A percentile compares a stretch with the other conserved stretches of the same genome.
phyloP scores from a whole-genome alignment of 2,797 vertebrate genomes.

The Anguilla pacifica region DNA sequence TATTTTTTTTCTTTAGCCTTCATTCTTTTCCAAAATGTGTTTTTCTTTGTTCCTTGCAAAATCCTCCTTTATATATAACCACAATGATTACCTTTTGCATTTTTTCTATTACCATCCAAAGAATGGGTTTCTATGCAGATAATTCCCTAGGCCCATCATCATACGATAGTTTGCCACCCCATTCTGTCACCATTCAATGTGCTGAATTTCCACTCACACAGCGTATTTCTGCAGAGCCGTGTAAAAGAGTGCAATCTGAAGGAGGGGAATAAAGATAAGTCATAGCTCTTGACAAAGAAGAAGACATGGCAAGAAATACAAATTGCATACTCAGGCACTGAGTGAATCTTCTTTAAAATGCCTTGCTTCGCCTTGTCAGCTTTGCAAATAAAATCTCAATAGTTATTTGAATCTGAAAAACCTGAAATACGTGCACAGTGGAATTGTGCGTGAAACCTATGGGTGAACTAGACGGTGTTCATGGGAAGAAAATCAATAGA shows the following conservation, averaged over 20 bases:
- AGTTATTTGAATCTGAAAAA: neutral
- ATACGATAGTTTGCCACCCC: neutral
- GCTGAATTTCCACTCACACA: neutral
- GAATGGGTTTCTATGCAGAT: constrained; percentile 16
- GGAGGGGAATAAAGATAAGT: constrained; percentile 11
- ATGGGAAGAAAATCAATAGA: neutral
- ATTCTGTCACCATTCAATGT: constrained; percentile 1
- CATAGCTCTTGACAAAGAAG: neutral
- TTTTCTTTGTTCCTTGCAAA: neutral
- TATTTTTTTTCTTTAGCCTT: neutral
- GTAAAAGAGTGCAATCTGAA: neutral
- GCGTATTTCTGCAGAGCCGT: neutral
- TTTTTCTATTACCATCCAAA: constrained; percentile 11
- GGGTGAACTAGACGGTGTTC: neutral
- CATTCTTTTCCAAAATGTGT: neutral
- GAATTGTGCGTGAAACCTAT: neutral
- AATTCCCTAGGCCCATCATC: neutral
- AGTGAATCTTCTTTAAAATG: neutral
- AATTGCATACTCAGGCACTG: neutral
- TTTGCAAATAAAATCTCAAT: neutral
- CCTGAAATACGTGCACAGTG: neutral
- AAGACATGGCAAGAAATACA: neutral
- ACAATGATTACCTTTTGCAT: neutral
- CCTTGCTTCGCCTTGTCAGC: neutral
- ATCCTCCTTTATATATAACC: neutral